Evolutionary conservation across 2,113 vertebrate genomes (phyloP).

Genomic region (Numida meleagris): DNA sequence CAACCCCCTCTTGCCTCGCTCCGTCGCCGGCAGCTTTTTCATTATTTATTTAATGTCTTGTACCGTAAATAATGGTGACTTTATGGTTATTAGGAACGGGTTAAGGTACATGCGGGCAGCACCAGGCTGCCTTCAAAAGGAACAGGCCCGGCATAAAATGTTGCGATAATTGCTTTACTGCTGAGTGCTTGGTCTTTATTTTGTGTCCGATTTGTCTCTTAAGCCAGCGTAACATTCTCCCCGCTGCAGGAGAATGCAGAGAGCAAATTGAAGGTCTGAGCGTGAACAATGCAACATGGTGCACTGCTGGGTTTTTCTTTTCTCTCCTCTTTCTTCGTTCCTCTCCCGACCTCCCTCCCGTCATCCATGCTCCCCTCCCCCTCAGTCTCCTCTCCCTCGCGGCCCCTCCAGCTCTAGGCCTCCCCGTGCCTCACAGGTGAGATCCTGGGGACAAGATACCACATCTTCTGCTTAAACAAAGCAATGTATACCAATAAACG

Average conservation of each 20-base stretch:
- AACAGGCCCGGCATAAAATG: conserved; percentile 95
- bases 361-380: conserved; percentile 76
- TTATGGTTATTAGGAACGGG: conserved; percentile 99
- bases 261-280: conserved; percentile 99
- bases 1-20: conserved; percentile 75
- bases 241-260: conserved; percentile 98
- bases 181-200: conserved; percentile 94
- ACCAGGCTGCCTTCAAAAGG: conserved; percentile 92
- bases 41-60: conserved; percentile 99
- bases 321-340: conserved; percentile 84
- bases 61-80: conserved; percentile 99
- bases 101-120: conserved; percentile 90
- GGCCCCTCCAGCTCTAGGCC: conserved; percentile 39
- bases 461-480: conserved; percentile 29
- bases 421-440: conserved; percentile 51
- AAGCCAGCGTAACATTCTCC: conserved; percentile 99
- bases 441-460: neutral
- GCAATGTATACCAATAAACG: conserved; percentile 9
- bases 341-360: conserved; percentile 83
- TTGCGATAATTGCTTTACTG: conserved; percentile 99
- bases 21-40: conserved; percentile 79
- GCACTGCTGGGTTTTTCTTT: conserved; percentile 90
- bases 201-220: conserved; percentile 99
- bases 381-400: conserved; percentile 71
- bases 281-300: conserved; percentile 99